These are phyloP conservation scores for Apamea monoglypha DNA, from an alignment of 2,888 invertebrate species.

Conservation along the genomic window DNA sequence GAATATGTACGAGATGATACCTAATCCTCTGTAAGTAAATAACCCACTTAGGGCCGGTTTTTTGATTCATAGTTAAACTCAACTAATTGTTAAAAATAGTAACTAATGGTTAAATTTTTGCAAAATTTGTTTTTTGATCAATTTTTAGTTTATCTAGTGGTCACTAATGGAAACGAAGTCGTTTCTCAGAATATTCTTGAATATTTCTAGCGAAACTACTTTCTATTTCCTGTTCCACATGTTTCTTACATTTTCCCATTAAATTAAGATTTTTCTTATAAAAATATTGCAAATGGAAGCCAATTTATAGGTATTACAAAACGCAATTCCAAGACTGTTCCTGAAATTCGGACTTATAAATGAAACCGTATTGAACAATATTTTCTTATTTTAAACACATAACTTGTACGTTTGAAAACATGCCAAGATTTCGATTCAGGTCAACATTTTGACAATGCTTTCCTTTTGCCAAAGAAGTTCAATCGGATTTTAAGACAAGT, in stretches of 20 bases:
- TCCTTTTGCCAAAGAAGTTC: constrained; percentile 24
- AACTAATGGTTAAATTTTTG: no score
- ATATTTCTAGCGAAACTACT: not conserved
- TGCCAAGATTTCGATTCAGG: constrained; percentile 30
- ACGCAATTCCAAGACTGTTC: not conserved
- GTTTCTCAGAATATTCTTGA: no score
- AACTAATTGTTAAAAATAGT: no score
- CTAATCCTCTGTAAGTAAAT: no score
- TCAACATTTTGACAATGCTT: constrained; percentile 32
- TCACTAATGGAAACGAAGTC: no score
- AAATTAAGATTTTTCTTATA: not conserved
- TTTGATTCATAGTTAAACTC: no score
- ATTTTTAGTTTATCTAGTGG: no score
- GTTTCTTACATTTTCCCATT: not conserved
- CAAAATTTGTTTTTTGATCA: no score
- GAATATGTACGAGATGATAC: no score
- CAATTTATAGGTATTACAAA: not conserved
- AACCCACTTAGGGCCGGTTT: no score
- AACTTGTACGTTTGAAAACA: constrained; percentile 25
- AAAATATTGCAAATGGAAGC: not conserved
- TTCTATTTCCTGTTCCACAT: not conserved
- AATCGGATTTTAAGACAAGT: constrained; percentile 11
- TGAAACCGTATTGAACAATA: constrained; percentile 5
- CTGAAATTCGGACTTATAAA: constrained; percentile 1
- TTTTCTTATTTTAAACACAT: constrained; percentile 24